Base-by-base conservation (phyloP, 1,140 invertebrate species). In the Caligus rogercresseyi region DNA sequence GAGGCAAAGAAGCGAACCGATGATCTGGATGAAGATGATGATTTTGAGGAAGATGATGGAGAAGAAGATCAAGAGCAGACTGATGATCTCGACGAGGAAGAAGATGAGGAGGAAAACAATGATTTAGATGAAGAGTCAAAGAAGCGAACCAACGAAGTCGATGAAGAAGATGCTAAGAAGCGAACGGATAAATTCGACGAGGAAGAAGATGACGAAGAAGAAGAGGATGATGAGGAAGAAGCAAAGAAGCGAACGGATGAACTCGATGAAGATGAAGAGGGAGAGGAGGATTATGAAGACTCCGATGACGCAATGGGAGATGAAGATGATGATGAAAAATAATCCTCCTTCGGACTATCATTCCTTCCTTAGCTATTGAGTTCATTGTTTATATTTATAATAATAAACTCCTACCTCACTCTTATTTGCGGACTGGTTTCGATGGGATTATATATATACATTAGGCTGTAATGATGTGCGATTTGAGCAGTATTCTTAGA, bases 131-230 rank as follows among this genome's bases (percentile, higher is more conserved):
- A 15, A n/a, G 62, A 63, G 1, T 43, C 20, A 16, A 25, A 53
- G 0, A 54, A 63, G 7, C 19, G 57, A 23, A 54, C 2, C 1
- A 54, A 25, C 1, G 61, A 21, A 1, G 52, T 54, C 3, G 52
- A 19, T 0, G 52, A 23, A 14, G 13, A 13, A 21, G 43, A 63
- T 15, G 62, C 1, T 3, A 52, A 54, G 4, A 3, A 24, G 3
- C 20, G 7, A 2, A 51, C 18, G 7, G 51, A 52, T 14, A 51
- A 63, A 21, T 16, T 24, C 15, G 51, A 52, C 2, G 61, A 63
- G 15, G 60, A 43, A 60, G 60, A 20, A 51, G 61, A 11, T 18
- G 26, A 63, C 18, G 51, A 61, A 14, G 53, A 52, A 19, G 61
- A 2, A 11, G 61, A 63, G 18, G 43, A 16, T 1, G 25, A 20